Evolutionary conservation across 2,113 vertebrate genomes (phyloP).

Genomic region (Nothobranchius kuhntae): DNA sequence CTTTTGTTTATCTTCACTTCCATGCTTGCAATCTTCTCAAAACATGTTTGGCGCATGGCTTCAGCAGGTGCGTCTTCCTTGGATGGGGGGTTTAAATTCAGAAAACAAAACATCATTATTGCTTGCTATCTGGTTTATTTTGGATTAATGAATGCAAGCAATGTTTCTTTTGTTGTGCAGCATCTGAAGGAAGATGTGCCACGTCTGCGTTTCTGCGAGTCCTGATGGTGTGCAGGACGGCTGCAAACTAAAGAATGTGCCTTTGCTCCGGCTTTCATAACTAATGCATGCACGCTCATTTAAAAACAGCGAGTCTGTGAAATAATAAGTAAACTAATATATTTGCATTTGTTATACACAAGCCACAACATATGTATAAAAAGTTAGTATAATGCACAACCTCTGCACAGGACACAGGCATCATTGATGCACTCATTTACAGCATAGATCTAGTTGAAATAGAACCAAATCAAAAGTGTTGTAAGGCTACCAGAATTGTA

Average conservation of each 20-base stretch:
- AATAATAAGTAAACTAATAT: background rate
- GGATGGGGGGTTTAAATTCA: background rate
- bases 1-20: background rate
- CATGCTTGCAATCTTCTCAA: no score
- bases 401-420: background rate
- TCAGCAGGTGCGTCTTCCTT: no score
- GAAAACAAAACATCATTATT: background rate
- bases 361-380: background rate
- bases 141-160: slow-evolving; percentile 58
- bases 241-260: slow-evolving; percentile 25
- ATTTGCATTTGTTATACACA: slow-evolving; percentile 9
- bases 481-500: background rate
- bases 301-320: slow-evolving; percentile 5
- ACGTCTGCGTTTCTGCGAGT: slow-evolving; percentile 31
- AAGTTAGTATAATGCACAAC: background rate
- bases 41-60: no score
- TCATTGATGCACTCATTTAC: background rate
- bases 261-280: slow-evolving; percentile 10
- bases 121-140: slow-evolving; percentile 37
- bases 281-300: slow-evolving; percentile 30
- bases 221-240: slow-evolving; percentile 4
- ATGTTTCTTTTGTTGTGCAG: slow-evolving; percentile 49
- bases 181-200: slow-evolving; percentile 28
- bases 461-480: background rate
- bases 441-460: background rate